Conservation (phyloP, 2,888 invertebrate genomes). For the Conomelus anceps region DNA sequence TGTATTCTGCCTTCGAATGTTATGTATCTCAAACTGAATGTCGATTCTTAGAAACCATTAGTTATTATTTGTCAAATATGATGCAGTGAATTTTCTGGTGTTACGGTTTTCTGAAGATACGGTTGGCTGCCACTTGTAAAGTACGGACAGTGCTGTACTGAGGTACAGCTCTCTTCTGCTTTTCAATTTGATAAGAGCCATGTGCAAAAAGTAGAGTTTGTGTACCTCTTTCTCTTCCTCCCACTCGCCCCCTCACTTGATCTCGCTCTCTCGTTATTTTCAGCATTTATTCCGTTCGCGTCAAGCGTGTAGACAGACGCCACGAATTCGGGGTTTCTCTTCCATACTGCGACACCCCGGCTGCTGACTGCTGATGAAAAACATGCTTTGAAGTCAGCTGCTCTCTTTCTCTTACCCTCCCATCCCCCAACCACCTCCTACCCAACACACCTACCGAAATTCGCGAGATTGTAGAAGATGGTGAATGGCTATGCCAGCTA, state of each 20-base stretch:
- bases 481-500: neutral
- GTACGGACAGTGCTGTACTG: too few relatives aligned
- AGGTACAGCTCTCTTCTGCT: neutral
- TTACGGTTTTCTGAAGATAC: too few relatives aligned
- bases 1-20: too few relatives aligned
- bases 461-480: neutral
- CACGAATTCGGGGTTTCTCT: neutral
- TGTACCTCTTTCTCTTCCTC: too few relatives aligned
- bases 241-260: too few relatives aligned
- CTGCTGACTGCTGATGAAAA: neutral
- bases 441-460: neutral
- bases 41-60: neutral
- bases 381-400: neutral
- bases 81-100: too few relatives aligned
- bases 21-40: too few relatives aligned
- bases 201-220: neutral
- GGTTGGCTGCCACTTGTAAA: neutral
- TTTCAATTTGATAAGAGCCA: neutral
- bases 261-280: neutral
- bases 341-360: neutral
- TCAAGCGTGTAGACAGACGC: neutral
- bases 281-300: neutral
- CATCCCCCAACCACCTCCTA: neutral
- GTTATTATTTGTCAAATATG: too few relatives aligned
- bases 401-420: neutral